A percentile compares a stretch with the other conserved stretches of the same genome.
Evolutionary conservation across 2,113 vertebrate genomes (phyloP).

Genomic region (Scolopax mira): DNA sequence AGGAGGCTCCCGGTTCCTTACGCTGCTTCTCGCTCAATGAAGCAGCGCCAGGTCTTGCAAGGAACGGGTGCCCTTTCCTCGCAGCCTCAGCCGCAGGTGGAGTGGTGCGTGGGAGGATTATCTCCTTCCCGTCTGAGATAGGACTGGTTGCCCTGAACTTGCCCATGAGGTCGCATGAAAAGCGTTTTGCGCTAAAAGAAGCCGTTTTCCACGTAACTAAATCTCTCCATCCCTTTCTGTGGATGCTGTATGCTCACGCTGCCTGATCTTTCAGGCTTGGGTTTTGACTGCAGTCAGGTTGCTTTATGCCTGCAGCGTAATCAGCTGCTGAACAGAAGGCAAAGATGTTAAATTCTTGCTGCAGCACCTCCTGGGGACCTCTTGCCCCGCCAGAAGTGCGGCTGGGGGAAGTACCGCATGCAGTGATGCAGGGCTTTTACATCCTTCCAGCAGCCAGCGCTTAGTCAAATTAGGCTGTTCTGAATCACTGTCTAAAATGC

Average conservation of each 20-base stretch:
- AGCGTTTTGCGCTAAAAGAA: background rate
- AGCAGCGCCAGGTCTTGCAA: accelerated
- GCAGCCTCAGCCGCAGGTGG: background rate
- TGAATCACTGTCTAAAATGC: background rate
- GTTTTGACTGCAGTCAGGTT: background rate
- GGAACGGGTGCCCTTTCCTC: background rate
- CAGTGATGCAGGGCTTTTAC: background rate
- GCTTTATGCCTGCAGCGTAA: background rate
- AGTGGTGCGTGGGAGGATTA: accelerated
- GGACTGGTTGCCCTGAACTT: background rate
- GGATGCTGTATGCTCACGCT: background rate
- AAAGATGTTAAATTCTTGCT: background rate
- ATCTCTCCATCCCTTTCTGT: accelerated
- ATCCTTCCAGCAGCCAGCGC: background rate
- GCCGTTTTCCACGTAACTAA: accelerated
- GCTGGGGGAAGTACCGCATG: background rate
- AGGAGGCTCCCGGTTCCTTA: background rate
- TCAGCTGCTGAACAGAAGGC: background rate
- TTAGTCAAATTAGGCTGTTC: background rate
- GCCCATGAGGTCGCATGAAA: background rate
- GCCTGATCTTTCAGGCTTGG: background rate
- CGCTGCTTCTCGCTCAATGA: accelerated
- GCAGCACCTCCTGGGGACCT: background rate
- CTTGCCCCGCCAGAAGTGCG: background rate
- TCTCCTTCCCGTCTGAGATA: background rate